Conservation (phyloP, 2,113 vertebrate genomes). For the Odontesthes bonariensis region DNA sequence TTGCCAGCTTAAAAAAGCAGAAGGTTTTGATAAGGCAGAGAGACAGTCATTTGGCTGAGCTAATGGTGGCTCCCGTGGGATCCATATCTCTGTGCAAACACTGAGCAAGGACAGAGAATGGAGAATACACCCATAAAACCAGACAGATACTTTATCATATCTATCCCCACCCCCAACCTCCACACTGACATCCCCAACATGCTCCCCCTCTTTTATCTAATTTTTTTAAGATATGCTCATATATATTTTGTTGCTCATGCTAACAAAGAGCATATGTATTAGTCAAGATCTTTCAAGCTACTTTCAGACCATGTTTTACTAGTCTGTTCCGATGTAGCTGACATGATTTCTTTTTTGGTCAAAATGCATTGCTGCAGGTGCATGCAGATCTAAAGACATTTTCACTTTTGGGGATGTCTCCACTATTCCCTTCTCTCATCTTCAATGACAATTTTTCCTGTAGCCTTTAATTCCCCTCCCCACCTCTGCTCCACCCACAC, state of each 20-base stretch:
- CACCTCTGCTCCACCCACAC: constrained; percentile 15
- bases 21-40: constrained; percentile 76
- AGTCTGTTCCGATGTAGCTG: constrained; percentile 35
- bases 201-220: constrained; percentile 4
- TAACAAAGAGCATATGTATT: constrained; percentile 2
- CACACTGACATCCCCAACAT: constrained; percentile 19
- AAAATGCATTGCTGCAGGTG: constrained; percentile 69
- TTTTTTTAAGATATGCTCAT: constrained; percentile 26
- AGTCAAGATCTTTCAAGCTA: constrained; percentile 18
- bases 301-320: constrained; percentile 31
- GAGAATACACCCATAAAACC: constrained; percentile 63
- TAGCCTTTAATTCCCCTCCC: constrained; percentile 62
- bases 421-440: constrained; percentile 69
- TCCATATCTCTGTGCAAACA: constrained; percentile 71
- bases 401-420: constrained; percentile 63
- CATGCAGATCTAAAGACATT: constrained; percentile 72
- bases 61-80: constrained; percentile 75
- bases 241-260: constrained; percentile 2
- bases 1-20: constrained; percentile 70
- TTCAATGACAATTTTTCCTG: constrained; percentile 73
- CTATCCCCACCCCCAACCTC: constrained; percentile 42
- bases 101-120: constrained; percentile 44
- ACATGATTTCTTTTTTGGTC: constrained; percentile 70
- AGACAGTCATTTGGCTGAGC: constrained; percentile 73
- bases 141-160: constrained; percentile 66